Base-by-base conservation (phyloP, 2,797 vertebrate genomes). In the Tenualosa thibaudeaui region DNA sequence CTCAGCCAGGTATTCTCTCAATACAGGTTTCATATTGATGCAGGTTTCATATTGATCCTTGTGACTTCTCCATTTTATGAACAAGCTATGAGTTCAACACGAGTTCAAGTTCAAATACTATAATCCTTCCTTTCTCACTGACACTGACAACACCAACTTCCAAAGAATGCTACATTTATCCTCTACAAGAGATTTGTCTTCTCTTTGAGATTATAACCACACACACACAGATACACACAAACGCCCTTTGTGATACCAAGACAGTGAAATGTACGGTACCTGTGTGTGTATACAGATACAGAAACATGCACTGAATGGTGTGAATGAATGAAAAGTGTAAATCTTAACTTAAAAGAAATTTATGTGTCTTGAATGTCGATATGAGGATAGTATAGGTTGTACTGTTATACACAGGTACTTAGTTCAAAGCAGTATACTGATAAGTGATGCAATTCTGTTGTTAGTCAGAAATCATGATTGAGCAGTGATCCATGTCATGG, bases 1-100 rank as follows among this genome's bases (percentile, higher is more conserved):
- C 31, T 83, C 87, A 2, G 83, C 83, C 5, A 88, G 24, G 17
- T 83, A 85, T 31, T 86, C 85, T 31, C 83, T 51, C 46, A 83
- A 24, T 9, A 88, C 71, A 3, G 0, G 54, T 60, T 83, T 85
- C 83, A 81, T 82, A 24, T 86, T 26, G 2, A 13, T 6, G 13
- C 62, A 40, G n/a, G n/a, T n/a, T n/a, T n/a, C n/a, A n/a, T n/a
- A n/a, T n/a, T 0, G n/a, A 1, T 17, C 60, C 2, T 3, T 15
- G 24, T 37, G 46, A 24, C 60, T 46, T 78, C 43, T 78, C 71
- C 71, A 78, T 78, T 43, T 78, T 40, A 71, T 37, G 40, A 78
- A 0, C 15, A 43, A 19, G 71, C 7, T 78, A 46, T 78, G 37
- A 46, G 43, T 22, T 19, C 40, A 22, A 43, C 37, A n/a, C n/a